These are phyloP conservation scores for Protomyctophum bolini DNA, from an alignment of 2,113 vertebrate genomes.

Conservation along the genomic window DNA sequence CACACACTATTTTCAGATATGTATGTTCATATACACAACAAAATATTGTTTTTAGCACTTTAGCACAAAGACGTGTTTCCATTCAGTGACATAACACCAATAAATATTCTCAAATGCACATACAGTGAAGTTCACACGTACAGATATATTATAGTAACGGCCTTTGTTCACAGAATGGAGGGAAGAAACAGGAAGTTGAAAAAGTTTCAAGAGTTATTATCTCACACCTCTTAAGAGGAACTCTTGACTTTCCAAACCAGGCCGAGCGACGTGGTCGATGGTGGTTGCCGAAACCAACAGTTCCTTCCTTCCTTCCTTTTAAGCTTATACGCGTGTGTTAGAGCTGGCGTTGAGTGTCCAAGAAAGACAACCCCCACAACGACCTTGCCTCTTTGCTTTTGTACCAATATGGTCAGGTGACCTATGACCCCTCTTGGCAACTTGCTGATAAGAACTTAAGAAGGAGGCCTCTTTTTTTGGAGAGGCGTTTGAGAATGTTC, in stretches of 20 bases:
- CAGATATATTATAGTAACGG: constrained; percentile 44
- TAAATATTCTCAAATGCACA: constrained; percentile 53
- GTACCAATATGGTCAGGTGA: constrained; percentile 39
- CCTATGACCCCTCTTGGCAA: constrained; percentile 39
- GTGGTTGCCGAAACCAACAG: constrained; percentile 17
- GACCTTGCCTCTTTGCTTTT: constrained; percentile 30
- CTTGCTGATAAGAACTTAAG: constrained; percentile 52
- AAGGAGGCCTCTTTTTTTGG: constrained; percentile 31
- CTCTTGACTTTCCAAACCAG: constrained; percentile 17
- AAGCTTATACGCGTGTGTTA: constrained; percentile 15
- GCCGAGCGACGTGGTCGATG: constrained; percentile 6
- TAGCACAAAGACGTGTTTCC: constrained; percentile 52
- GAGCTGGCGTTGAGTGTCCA: constrained; percentile 14
- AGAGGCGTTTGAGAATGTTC: constrained; percentile 35
- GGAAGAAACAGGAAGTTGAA: constrained; percentile 36
- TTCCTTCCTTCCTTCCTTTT: constrained; percentile 64
- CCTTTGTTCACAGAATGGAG: constrained; percentile 26
- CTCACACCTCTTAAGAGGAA: constrained; percentile 41
- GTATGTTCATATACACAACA: constrained; percentile 39
- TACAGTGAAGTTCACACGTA: constrained; percentile 40
- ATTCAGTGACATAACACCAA: constrained; percentile 46
- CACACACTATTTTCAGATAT: constrained; percentile 35
- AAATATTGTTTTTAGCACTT: not conserved
- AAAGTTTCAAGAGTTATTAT: constrained; percentile 42
- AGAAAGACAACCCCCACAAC: constrained; percentile 27